Evolutionary conservation across 1,140 invertebrate genomes (phyloP), one percentile per base, ranked within the genome.

Genomic region (Magallana angulata): DNA sequence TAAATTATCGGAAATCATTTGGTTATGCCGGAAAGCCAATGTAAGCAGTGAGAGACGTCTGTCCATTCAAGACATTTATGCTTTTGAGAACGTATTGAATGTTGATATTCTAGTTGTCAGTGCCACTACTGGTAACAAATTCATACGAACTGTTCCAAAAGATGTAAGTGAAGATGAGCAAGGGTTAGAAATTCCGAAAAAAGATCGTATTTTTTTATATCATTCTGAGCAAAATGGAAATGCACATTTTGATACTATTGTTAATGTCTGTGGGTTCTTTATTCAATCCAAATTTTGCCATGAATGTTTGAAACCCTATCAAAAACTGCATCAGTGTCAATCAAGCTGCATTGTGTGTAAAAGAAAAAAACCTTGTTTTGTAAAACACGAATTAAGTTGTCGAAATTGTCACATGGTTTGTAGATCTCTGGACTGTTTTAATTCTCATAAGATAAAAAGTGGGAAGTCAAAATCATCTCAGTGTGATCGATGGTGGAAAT

Each of bases 291-390:
- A 81, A 18, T 86, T 82, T 36, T 86, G 85, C 57, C 68, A 82
- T 60, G 59, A 68, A 5, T 86, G 85, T 82, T 56, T 86, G 48
- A 86, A 86, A 82, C 85, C 71, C 6, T 86, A 86, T 59, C 57
- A 82, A 82, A 60, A 86, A 9, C 81, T 81, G 76, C 84, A 85
- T 71, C 36, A 62, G 14, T 86, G 85, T 68, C 56, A n/a, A 30
- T 58, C 71, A 14, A 82, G 71, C 7, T 85, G 84, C 30, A 11
- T 62, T 57, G 84, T 85, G 7, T 85, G 84, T 58, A 48, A 48
- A 24, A 56, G 62, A 57, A 56, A 58, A 36, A 24, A 24, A 36
- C 57, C 56, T 57, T 30, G 18, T 11, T 11, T 85, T 11, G n/a
- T 9, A 16, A 68, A 64, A 7, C n/a, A 76, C 62, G 16, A 85